Evolutionary conservation across 1,140 invertebrate species (phyloP).

Genomic region (Mactra quadrangularis): DNA sequence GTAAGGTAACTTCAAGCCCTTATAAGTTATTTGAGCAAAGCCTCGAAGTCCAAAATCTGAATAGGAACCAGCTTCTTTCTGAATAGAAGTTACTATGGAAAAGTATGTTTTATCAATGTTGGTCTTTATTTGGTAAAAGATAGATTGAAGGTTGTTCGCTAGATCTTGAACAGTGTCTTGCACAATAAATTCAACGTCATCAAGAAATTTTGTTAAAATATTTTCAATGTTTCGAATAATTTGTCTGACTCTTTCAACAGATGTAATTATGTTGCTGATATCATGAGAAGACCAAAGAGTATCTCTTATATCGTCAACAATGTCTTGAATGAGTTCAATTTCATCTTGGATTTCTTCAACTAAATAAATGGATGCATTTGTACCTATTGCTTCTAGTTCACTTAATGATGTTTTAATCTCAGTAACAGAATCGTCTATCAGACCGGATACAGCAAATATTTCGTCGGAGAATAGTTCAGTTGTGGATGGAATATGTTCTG

Average conservation of each 20-base stretch:
- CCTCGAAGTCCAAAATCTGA: conserved; percentile 46
- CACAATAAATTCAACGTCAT: conserved; percentile 8
- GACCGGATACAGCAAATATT: not conserved
- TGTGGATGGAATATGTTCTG: not conserved
- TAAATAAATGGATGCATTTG: not conserved
- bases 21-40: not conserved
- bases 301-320: not conserved
- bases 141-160: not conserved
- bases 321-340: not conserved
- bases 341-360: not conserved
- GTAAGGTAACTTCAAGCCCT: not conserved
- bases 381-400: not conserved
- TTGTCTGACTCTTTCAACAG: no score
- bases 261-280: no score
- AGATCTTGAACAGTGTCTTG: not conserved
- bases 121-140: conserved; percentile 3
- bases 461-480: not conserved
- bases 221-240: no score
- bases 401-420: not conserved
- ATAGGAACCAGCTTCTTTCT: not conserved
- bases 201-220: no score
- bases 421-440: not conserved
- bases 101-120: not conserved
- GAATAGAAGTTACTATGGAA: conserved; percentile 3
- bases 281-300: no score